phyloP scores from a whole-genome alignment of 2,888 invertebrate species.

The Acanthosepion lycidas region DNA sequence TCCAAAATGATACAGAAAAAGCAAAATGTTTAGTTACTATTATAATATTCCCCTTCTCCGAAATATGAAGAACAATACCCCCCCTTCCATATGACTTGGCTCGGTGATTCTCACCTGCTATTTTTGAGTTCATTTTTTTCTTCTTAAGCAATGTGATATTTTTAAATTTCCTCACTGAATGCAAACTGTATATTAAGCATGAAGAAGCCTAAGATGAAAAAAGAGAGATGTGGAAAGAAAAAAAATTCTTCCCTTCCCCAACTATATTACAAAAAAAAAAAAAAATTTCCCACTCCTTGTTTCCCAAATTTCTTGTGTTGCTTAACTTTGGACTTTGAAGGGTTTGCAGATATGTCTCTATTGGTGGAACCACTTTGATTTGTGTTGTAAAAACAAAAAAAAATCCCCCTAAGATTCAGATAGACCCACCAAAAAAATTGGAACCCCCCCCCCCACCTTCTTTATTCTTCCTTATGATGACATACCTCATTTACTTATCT shows the following conservation, averaged over 20 bases:
- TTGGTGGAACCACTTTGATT: neutral
- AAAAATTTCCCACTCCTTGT: neutral
- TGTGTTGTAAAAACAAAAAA: neutral
- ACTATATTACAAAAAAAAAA: neutral
- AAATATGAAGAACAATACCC: neutral
- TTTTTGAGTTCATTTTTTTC: neutral
- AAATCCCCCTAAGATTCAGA: neutral
- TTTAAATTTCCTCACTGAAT: constrained; percentile 6
- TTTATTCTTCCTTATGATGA: neutral
- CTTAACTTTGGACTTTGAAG: neutral
- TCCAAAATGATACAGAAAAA: neutral
- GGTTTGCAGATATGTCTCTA: neutral
- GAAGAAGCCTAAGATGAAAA: constrained; percentile 24
- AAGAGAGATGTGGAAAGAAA: neutral
- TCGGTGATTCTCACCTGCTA: neutral
- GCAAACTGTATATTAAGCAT: neutral
- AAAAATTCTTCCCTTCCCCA: neutral
- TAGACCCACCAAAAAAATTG: neutral
- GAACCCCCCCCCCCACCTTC: neutral
- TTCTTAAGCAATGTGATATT: constrained; percentile 33
- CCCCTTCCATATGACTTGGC: neutral
- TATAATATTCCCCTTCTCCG: neutral
- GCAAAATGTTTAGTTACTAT: too few relatives aligned
- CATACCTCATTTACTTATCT: constrained; percentile 1
- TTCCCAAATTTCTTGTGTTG: neutral